These are phyloP conservation scores for Drosophila niveifrons DNA, from an alignment of 2,888 invertebrate species.

Conservation along the genomic window DNA sequence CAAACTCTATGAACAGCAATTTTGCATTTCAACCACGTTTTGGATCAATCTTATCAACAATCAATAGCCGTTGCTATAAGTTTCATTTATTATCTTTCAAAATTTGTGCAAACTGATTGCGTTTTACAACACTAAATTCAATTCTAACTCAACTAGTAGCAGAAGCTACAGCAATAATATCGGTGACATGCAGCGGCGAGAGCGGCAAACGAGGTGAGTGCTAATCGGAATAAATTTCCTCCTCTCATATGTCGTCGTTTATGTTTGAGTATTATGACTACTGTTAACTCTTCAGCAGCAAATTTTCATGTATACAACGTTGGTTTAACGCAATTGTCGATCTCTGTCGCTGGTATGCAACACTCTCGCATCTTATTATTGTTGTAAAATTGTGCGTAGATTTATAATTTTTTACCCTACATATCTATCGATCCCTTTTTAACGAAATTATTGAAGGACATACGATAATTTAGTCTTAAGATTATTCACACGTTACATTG, in stretches of 20 bases:
- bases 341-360: conserved; percentile 21
- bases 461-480: too few relatives aligned
- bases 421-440: not conserved
- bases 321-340: conserved; percentile 25
- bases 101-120: conserved; percentile 66
- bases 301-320: conserved; percentile 18
- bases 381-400: not conserved
- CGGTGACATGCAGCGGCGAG: conserved; percentile 69
- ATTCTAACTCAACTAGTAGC: conserved; percentile 20
- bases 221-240: not conserved
- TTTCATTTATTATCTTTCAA: conserved; percentile 56
- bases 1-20: conserved; percentile 25
- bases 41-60: conserved; percentile 49
- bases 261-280: not conserved
- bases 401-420: not conserved
- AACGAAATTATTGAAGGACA: too few relatives aligned
- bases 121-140: conserved; percentile 59
- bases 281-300: conserved; percentile 18
- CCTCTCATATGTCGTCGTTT: not conserved
- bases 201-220: conserved; percentile 73
- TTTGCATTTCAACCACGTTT: conserved; percentile 48
- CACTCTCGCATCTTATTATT: not conserved
- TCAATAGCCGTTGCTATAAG: conserved; percentile 52
- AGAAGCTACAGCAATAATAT: conserved; percentile 24
- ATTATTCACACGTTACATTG: too few relatives aligned